Percentiles rank a stretch among this genome's conserved stretches.
Conservation (phyloP, 2,113 vertebrate species). For the Paraplagusia blochii region DNA sequence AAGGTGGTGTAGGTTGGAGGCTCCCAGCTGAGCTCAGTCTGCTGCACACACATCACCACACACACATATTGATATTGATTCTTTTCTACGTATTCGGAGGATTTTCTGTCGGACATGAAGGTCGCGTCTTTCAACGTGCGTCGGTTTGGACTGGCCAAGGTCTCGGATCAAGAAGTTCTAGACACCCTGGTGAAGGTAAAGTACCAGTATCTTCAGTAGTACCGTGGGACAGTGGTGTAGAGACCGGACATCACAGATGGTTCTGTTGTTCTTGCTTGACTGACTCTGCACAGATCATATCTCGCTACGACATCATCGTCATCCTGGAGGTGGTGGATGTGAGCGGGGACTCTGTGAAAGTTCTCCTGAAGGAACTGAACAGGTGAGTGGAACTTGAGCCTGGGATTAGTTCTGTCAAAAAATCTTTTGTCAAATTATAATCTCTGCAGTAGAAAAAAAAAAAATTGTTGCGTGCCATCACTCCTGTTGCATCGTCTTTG, state of each 20-base stretch:
- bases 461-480: too few species aligned
- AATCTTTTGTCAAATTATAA: too few species aligned
- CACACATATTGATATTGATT: not conserved
- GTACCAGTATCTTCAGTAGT: not conserved
- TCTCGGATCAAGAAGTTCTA: constrained; percentile 36
- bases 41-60: too few species aligned
- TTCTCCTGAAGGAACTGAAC: constrained; percentile 65
- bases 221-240: too few species aligned
- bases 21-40: too few species aligned
- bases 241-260: too few species aligned
- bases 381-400: constrained; percentile 23
- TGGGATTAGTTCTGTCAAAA: too few species aligned
- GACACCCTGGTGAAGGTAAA: constrained; percentile 54
- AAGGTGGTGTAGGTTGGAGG: too few species aligned
- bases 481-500: too few species aligned
- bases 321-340: constrained; percentile 71
- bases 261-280: not conserved
- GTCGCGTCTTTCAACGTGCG: constrained; percentile 54
- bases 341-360: constrained; percentile 48
- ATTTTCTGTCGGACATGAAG: constrained; percentile 51
- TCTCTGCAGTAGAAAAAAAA: too few species aligned
- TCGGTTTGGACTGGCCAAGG: constrained; percentile 46
- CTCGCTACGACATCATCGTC: constrained; percentile 68
- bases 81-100: too few species aligned
- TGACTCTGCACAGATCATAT: constrained; percentile 60